phyloP scores from a whole-genome alignment of 2,888 invertebrate species.

The Myathropa florea region DNA sequence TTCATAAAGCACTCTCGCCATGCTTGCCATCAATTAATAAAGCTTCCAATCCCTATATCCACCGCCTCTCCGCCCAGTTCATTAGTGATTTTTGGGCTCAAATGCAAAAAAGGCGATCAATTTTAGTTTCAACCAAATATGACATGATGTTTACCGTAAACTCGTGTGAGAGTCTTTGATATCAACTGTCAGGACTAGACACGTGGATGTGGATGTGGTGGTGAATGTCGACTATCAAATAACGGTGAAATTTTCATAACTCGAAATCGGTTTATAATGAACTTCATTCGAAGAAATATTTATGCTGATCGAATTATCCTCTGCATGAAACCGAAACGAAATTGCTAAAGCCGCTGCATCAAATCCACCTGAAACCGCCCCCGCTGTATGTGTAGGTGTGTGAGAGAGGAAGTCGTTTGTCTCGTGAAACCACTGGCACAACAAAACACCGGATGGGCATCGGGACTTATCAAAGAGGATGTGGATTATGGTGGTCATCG shows the following conservation, averaged over 20 bases:
- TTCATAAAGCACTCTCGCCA: constrained; percentile 44
- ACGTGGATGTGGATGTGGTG: not conserved
- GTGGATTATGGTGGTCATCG: not conserved
- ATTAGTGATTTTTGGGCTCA: constrained; percentile 45
- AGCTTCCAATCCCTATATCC: constrained; percentile 19
- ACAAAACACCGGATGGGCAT: not conserved
- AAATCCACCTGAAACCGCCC: not conserved
- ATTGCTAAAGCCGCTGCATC: not conserved
- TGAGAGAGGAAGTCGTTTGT: not conserved
- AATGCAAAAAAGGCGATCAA: constrained; percentile 45
- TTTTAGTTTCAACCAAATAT: constrained; percentile 24
- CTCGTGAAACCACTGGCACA: constrained; percentile 14
- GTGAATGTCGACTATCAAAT: constrained; percentile 4
- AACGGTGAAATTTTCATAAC: constrained; percentile 38
- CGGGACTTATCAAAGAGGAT: constrained; percentile 40
- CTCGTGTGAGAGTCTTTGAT: constrained; percentile 8
- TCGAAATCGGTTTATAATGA: constrained; percentile 61
- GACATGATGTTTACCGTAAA: constrained; percentile 29
- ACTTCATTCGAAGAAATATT: constrained; percentile 69
- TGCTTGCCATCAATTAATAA: constrained; percentile 55
- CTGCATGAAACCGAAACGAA: not conserved
- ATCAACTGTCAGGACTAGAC: not conserved
- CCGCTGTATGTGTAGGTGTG: not conserved
- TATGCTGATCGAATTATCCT: constrained; percentile 59
- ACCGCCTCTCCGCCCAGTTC: not conserved